Evolutionary conservation across 2,888 invertebrate genomes (phyloP), one percentile per base, ranked within the genome.

Genomic region (Stenurella melanura): DNA sequence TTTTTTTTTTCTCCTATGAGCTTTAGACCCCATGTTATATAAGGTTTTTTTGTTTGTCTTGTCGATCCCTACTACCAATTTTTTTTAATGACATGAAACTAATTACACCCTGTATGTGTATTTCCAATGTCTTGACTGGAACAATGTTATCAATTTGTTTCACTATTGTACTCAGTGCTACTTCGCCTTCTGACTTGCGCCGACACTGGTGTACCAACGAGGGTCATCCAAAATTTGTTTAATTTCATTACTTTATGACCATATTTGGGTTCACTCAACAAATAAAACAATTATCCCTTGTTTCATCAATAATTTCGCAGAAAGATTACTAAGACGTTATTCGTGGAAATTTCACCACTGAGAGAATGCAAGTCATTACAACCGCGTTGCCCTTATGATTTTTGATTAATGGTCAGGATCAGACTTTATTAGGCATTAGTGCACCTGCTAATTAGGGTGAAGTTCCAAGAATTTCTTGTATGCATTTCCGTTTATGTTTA

Each of bases 301-400:
- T 64, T 38, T 64, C 42, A 18, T 38, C 64, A 63, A 63, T 63
- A 64, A 42, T 64, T 30, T 30, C 26, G 4, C 3, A 11, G 34
- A 38, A 64, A 7, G 26, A 9, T 61, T 61, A 61, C 30, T 61
- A 61, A 34, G 7, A 58, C n/a, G 34, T 30, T 30, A 30, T 61
- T 61, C 61, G 61, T 30, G 11, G 61, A 61, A 61, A 12, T 61
- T 21, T 11, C 30, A 30, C 30, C 30, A 61, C 30, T 58, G 17
- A 61, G 61, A 17, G 61, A 30, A 30, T 17, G 30, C 30, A 30
- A 61, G 61, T 17, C 21, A 58, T 21, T 58, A 21, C 19, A 50
- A 50, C 3, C 12, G 50, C n/a, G n/a, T 12, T 30, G 9, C 34
- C 61, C 61, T 61, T 30, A 26, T 61, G n/a, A 61, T 30, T 30